Base-by-base conservation (phyloP, 1,140 invertebrate species). In the Mycetomoellerius zeteki region DNA sequence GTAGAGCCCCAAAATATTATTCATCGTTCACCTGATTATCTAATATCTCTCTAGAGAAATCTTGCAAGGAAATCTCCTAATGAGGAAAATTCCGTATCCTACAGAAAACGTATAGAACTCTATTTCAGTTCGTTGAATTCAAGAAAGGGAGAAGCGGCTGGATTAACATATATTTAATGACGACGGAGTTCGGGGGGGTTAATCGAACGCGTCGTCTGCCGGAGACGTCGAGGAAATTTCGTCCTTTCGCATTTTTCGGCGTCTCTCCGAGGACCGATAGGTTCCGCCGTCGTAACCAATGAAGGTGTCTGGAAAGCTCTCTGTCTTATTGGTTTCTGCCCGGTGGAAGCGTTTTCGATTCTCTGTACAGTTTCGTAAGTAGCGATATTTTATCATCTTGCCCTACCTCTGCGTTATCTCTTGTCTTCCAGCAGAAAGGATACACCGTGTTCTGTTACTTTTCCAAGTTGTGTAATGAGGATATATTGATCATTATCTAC, bases 311-410 rank as follows among this genome's bases (percentile, higher is more conserved):
- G 73, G 50, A n/a, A 47, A 65, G 73, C 82, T 85, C 27, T 77
- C 62, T 78, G 58, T 85, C 71, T 78, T 85, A 85, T 85, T 78
- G 73, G 27, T 85, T 78, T 54, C 24, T 33, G 71, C 16, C 10
- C 33, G 43, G 16, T 24, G n/a, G 24, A 78, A 65, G 58, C 60
- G 73, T 47, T 54, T 78, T 33, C 37, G 82, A 85, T 85, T 78
- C 33, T 37, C 56, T 16, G 33, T 65, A 64, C 43, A 69, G 56
- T 85, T 77, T 85, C 30, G 21, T 43, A 85, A 85, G 82, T 43
- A 65, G 58, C 82, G 73, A 85, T 85, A 85, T 85, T 78, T 85
- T 43, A 85, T 60, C 73, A 27, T 30, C 58, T 65, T 43, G n/a
- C 56, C 24, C n/a, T 77, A 56, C 21, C 37, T 43, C 67, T 82